These are phyloP conservation scores for Drosophila varians DNA, from an alignment of 1,140 invertebrate species.

Conservation along the genomic window DNA sequence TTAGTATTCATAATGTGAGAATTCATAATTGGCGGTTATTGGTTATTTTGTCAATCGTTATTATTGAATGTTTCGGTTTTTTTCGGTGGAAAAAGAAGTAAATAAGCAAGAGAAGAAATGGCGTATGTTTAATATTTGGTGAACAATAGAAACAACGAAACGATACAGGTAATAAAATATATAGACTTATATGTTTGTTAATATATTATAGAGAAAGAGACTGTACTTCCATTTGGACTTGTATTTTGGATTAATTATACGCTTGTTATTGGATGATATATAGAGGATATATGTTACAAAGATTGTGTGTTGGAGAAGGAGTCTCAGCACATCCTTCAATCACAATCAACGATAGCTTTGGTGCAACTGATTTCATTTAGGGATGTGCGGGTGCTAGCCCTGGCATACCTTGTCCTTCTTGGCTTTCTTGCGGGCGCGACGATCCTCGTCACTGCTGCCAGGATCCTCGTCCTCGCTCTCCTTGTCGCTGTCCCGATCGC, in stretches of 20 bases:
- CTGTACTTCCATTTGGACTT: conserved; percentile 43
- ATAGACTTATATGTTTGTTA: conserved; percentile 23
- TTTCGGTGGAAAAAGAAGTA: conserved; percentile 79
- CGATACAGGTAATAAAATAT: conserved; percentile 51
- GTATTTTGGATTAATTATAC: conserved; percentile 23
- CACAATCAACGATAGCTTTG: conserved; percentile 14
- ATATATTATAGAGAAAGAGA: conserved; percentile 37
- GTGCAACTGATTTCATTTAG: background rate
- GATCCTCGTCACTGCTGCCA: conserved; percentile 84
- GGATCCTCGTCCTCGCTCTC: conserved; percentile 83
- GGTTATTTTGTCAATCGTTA: conserved; percentile 46
- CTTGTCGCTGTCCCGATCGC: conserved; percentile 73
- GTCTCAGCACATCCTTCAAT: conserved; percentile 16
- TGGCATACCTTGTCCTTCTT: conserved; percentile 86
- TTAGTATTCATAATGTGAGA: conserved; percentile 52
- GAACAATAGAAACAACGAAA: conserved; percentile 77
- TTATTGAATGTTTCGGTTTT: conserved; percentile 62
- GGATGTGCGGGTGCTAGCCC: background rate
- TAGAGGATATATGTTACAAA: conserved; percentile 37
- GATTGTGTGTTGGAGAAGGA: conserved; percentile 27
- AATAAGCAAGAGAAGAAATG: conserved; percentile 83
- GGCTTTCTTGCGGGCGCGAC: conserved; percentile 80
- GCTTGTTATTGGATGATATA: conserved; percentile 33
- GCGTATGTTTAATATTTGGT: conserved; percentile 82
- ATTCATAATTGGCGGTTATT: conserved; percentile 59